These are phyloP conservation scores for Emydocephalus ijimae DNA, from an alignment of 2,113 vertebrate species.

Conservation along the genomic window DNA sequence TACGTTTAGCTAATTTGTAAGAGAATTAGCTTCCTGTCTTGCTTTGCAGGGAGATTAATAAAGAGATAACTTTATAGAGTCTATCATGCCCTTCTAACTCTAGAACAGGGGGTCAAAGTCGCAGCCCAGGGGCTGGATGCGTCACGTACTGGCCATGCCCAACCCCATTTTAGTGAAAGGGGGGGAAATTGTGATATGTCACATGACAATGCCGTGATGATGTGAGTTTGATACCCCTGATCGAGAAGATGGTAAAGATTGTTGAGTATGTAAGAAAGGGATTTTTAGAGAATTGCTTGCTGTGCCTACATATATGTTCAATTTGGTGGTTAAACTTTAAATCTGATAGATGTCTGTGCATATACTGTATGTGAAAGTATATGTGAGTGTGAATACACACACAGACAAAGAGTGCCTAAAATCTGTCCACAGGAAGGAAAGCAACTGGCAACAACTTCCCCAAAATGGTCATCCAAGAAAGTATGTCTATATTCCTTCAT, in stretches of 20 bases:
- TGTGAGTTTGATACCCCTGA: too few species aligned
- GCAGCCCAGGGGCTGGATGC: too few species aligned
- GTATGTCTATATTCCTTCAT: neutral
- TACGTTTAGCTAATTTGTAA: neutral
- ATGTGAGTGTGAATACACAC: neutral
- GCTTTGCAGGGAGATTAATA: neutral
- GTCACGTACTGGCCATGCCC: too few species aligned
- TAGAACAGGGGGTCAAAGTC: neutral
- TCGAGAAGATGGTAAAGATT: neutral
- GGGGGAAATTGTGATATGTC: too few species aligned
- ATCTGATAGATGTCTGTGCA: neutral
- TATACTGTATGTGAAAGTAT: neutral
- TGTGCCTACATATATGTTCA: neutral
- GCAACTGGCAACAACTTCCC: neutral
- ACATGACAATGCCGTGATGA: too few species aligned
- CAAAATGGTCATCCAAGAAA: neutral
- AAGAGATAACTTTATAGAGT: neutral
- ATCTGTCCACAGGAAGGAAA: neutral
- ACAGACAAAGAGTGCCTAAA: neutral
- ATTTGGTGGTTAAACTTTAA: neutral
- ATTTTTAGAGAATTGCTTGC: neutral
- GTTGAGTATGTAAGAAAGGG: neutral
- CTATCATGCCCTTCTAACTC: neutral
- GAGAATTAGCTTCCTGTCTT: neutral
- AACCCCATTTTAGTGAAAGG: too few species aligned